Evolutionary conservation across 1,140 invertebrate genomes (phyloP), one percentile per base, ranked within the genome.

Genomic region (Lepidurus packardi): DNA sequence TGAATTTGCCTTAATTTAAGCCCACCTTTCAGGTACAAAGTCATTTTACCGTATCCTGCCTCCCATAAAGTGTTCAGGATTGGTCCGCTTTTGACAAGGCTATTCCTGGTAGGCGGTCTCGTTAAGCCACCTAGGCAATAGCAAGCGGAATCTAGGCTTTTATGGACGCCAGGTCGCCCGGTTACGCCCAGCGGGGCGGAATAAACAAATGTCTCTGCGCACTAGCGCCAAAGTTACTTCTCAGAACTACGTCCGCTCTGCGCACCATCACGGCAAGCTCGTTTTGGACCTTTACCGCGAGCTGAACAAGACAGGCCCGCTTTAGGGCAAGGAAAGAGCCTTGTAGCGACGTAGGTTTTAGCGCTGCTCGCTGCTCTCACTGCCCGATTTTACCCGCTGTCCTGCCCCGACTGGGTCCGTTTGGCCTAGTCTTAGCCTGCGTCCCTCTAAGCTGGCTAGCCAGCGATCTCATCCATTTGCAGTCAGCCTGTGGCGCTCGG

Each of bases 381-480:
- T n/a, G 9, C 53, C 53, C n/a, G 53, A 7, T 65, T 65, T 65
- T 65, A 65, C 53, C 13, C 53, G 21, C 16, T 65, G 53, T 16
- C 53, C 53, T 65, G 53, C 53, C 53, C n/a, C 53, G 53, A 65
- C 53, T 65, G 53, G 53, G 53, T 65, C 53, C 53, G 53, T 65
- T 65, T 65, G 53, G 53, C 53, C 53, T 21, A 5, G 9, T 65
- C 21, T 65, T 65, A 65, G 53, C 53, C 53, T 65, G 53, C 53
- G 53, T 65, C 53, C 53, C 53, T 65, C 53, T n/a, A 65, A 65
- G 53, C 53, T 65, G 53, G 53, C 53, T 65, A 65, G 53, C 53
- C 53, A 65, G 53, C 53, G 53, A 65, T 21, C 53, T 65, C 53
- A 65, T 65, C 53, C 53, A 65, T 65, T 65, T 65, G 53, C 53